Percentiles rank a stretch among this genome's conserved stretches.
Evolutionary conservation across 1,140 invertebrate genomes (phyloP).

Genomic region (Bombus impatiens): DNA sequence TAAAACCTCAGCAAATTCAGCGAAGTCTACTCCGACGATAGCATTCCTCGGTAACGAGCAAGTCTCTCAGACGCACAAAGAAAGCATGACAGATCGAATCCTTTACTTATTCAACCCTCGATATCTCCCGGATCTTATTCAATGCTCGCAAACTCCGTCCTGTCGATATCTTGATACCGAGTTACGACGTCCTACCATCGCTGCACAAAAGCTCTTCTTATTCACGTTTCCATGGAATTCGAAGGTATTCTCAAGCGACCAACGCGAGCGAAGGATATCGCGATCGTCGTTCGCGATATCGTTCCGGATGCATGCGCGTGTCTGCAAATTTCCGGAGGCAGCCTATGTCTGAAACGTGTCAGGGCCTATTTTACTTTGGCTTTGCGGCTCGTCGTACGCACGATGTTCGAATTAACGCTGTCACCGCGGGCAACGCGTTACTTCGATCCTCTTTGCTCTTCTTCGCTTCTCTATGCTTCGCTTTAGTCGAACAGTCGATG

Average conservation of each 20-base stretch:
- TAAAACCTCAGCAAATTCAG: too few species aligned
- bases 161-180: slow-evolving; percentile 6
- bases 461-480: not conserved
- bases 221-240: not conserved
- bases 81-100: too few species aligned
- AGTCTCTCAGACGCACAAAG: not conserved
- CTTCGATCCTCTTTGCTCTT: not conserved
- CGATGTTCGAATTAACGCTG: slow-evolving; percentile 66
- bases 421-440: slow-evolving; percentile 53
- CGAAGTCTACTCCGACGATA: too few species aligned
- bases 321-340: not conserved
- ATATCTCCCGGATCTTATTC: slow-evolving; percentile 3
- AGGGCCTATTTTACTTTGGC: slow-evolving; percentile 14
- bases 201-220: not conserved
- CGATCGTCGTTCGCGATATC: not conserved
- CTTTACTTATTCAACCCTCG: not conserved
- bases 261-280: not conserved
- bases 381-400: not conserved
- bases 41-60: not conserved
- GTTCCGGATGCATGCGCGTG: not conserved
- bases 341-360: slow-evolving; percentile 28
- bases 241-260: not conserved
- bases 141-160: not conserved
- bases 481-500: not conserved
- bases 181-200: not conserved